phyloP scores from a whole-genome alignment of 2,113 vertebrate genomes.

The Marcusenius ussheri region DNA sequence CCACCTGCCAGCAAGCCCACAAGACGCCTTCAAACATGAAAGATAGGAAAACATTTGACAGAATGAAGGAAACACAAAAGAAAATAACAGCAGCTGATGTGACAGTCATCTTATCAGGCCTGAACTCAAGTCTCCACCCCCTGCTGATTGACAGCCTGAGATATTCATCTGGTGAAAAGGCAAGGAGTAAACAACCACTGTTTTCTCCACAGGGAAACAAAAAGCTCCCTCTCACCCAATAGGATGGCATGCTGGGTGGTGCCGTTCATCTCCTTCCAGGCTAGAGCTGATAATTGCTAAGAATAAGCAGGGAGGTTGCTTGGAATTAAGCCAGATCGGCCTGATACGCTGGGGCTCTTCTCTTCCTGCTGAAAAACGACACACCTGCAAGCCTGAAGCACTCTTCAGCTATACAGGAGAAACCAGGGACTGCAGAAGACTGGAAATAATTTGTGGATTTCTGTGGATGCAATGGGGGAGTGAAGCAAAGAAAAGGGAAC shows the following conservation, averaged over 20 bases:
- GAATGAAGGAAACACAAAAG: neutral
- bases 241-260: constrained; percentile 6
- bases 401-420: constrained; percentile 9
- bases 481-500: neutral
- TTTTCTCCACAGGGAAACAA: neutral
- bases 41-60: neutral
- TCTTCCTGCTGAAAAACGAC: neutral
- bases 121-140: neutral
- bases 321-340: constrained; percentile 9
- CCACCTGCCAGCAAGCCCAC: neutral
- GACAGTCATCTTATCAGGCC: neutral
- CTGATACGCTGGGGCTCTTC: neutral
- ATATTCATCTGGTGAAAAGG: neutral
- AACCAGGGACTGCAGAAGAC: neutral
- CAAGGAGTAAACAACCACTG: neutral
- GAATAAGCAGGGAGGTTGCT: neutral
- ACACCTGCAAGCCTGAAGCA: neutral
- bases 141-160: neutral
- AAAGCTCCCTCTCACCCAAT: neutral
- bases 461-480: neutral
- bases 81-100: neutral
- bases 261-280: neutral
- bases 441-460: constrained; percentile 10
- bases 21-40: neutral
- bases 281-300: neutral